These are phyloP conservation scores for Tretioscincus oriximinensis DNA, from an alignment of 2,113 vertebrate genomes.

Conservation along the genomic window DNA sequence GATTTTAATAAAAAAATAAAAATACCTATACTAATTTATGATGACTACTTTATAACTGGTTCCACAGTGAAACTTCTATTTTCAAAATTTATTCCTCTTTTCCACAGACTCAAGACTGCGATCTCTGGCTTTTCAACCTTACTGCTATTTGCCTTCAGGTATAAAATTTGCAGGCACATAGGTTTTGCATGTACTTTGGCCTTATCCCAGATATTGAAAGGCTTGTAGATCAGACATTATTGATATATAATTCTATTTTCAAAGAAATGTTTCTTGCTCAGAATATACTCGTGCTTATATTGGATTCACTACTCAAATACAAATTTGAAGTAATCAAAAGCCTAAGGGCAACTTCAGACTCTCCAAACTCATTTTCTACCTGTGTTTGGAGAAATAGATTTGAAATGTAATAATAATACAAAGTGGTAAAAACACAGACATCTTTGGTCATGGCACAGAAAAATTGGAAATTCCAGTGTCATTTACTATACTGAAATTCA, in stretches of 20 bases:
- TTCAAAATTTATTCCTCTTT: slow-evolving; percentile 76
- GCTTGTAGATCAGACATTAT: slow-evolving; percentile 72
- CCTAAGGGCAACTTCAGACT: slow-evolving; percentile 69
- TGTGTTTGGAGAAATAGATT: slow-evolving; percentile 73
- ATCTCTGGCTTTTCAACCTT: slow-evolving; percentile 76
- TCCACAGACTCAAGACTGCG: slow-evolving; percentile 66
- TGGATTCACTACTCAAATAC: slow-evolving; percentile 82
- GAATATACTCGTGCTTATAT: slow-evolving; percentile 71
- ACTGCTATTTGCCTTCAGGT: slow-evolving; percentile 77
- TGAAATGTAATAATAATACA: slow-evolving; percentile 71
- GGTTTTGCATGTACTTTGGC: slow-evolving; percentile 72
- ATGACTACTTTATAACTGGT: slow-evolving; percentile 58
- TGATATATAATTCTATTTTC: slow-evolving; percentile 76
- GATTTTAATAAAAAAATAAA: slow-evolving; percentile 32
- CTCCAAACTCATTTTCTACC: slow-evolving; percentile 76
- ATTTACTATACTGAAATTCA: background rate
- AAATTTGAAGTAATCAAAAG: slow-evolving; percentile 77
- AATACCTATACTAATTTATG: slow-evolving; percentile 3
- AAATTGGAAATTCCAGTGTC: slow-evolving; percentile 16
- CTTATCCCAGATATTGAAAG: slow-evolving; percentile 70
- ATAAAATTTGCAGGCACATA: slow-evolving; percentile 73
- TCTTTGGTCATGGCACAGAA: background rate
- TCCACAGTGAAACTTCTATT: slow-evolving; percentile 66
- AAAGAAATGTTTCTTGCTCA: slow-evolving; percentile 77
- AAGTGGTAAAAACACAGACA: slow-evolving; percentile 44